phyloP scores from a whole-genome alignment of 2,888 invertebrate species.

The Idaea straminata region DNA sequence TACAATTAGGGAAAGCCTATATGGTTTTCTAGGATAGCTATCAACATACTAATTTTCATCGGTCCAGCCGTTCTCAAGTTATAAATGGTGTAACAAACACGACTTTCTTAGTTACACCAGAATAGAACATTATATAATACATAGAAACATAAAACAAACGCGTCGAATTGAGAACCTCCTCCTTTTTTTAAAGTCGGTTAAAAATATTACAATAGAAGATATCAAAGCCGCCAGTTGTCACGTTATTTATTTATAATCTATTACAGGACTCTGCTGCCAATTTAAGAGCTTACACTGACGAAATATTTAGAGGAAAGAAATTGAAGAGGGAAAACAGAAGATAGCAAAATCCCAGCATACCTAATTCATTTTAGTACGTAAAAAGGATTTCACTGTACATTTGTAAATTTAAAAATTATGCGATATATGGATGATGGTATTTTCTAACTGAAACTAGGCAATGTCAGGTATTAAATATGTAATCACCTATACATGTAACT shows the following conservation, averaged over 20 bases:
- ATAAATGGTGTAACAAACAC: too few relatives aligned
- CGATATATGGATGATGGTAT: neutral
- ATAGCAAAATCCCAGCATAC: constrained; percentile 26
- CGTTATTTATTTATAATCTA: constrained; percentile 5
- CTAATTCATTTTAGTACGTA: neutral
- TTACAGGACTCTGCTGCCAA: constrained; percentile 69
- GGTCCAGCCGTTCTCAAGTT: too few relatives aligned
- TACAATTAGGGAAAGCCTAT: neutral
- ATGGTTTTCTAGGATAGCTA: neutral
- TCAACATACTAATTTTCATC: neutral
- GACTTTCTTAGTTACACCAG: neutral
- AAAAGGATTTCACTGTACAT: neutral
- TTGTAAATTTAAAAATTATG: neutral
- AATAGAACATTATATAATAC: too few relatives aligned
- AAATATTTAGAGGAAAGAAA: constrained; percentile 58
- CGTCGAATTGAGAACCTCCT: too few relatives aligned
- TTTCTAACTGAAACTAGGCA: neutral
- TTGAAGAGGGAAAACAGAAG: constrained; percentile 45
- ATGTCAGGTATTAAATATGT: too few relatives aligned
- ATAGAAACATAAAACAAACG: too few relatives aligned
- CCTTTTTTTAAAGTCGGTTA: too few relatives aligned
- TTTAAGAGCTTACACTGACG: constrained; percentile 61
- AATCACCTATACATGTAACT: too few relatives aligned
- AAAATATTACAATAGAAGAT: too few relatives aligned
- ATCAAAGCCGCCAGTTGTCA: too few relatives aligned